phyloP scores from a whole-genome alignment of 2,888 invertebrate species.

The Dryococelus australis region DNA sequence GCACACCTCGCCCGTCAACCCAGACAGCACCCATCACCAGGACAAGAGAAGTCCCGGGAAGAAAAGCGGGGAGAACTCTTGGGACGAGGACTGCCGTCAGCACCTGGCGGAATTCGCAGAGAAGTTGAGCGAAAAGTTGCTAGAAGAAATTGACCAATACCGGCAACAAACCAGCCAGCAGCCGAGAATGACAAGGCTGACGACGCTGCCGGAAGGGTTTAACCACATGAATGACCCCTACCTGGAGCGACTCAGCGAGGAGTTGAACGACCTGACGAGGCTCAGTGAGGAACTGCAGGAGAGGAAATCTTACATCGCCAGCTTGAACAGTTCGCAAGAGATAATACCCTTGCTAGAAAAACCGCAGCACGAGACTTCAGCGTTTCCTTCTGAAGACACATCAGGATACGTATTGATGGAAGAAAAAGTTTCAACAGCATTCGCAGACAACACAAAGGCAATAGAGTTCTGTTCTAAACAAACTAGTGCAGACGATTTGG shows the following conservation, averaged over 20 bases:
- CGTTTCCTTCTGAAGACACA: no score
- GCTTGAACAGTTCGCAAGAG: constrained; percentile 56
- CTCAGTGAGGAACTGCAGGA: constrained; percentile 67
- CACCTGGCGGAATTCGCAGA: constrained; percentile 83
- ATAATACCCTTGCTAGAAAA: neutral
- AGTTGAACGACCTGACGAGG: constrained; percentile 66
- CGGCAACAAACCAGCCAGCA: constrained; percentile 53
- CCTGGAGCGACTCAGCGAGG: constrained; percentile 66
- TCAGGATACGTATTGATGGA: no score
- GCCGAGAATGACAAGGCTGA: constrained; percentile 49
- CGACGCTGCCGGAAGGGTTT: constrained; percentile 45
- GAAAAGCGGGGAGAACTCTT: constrained; percentile 53
- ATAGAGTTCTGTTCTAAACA: constrained; percentile 37
- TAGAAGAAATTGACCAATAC: constrained; percentile 74
- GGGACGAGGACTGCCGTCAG: constrained; percentile 72
- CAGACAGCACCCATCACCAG: neutral
- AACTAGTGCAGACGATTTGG: constrained; percentile 41
- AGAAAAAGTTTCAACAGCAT: neutral
- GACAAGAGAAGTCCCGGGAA: constrained; percentile 20
- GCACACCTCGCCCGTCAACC: neutral
- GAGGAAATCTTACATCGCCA: constrained; percentile 65
- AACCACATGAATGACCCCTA: constrained; percentile 67
- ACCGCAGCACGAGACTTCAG: neutral
- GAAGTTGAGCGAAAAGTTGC: constrained; percentile 79
- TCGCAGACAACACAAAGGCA: neutral